Evolutionary conservation across 64 coral and sea anemone species (phyloP).

Genomic region (Dendronephthya gigantea): DNA sequence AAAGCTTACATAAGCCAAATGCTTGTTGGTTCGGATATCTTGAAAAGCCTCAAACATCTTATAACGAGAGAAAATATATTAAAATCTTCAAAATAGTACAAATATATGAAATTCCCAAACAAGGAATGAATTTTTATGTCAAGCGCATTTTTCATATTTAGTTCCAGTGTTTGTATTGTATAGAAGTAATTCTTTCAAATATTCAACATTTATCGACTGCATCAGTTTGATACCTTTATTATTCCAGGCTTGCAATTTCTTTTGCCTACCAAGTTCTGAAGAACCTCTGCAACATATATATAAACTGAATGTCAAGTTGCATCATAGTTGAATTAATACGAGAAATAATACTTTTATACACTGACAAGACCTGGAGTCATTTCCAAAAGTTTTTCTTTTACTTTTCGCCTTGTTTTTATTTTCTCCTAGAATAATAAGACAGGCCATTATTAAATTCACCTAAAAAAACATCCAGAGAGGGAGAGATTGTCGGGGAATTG

Average conservation of each 20-base stretch:
- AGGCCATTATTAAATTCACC: no score
- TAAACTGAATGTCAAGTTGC: not conserved
- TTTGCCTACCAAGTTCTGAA: conserved; percentile 94
- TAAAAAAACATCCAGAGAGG: no score
- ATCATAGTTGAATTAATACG: no score
- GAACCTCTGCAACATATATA: conserved; percentile 51
- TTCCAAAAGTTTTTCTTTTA: conserved; percentile 65
- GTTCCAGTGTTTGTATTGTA: no score
- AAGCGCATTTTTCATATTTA: not conserved
- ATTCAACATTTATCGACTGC: no score
- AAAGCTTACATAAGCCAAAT: conserved; percentile 88
- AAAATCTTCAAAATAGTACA: not conserved
- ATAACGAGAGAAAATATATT: not conserved
- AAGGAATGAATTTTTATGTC: not conserved
- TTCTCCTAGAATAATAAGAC: conserved; percentile 83
- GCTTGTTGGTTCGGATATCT: conserved; percentile 81
- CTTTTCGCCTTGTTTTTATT: conserved; percentile 53
- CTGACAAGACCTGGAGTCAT: conserved; percentile 68
- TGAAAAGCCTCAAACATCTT: conserved; percentile 99
- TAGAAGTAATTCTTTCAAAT: no score
- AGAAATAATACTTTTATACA: no score
- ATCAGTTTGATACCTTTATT: conserved; percentile 47
- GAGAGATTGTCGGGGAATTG: no score
- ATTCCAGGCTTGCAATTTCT: conserved; percentile 96
- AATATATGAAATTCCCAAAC: not conserved